phyloP scores from a whole-genome alignment of 1,140 invertebrate species.

The Protaetia brevitarsis region DNA sequence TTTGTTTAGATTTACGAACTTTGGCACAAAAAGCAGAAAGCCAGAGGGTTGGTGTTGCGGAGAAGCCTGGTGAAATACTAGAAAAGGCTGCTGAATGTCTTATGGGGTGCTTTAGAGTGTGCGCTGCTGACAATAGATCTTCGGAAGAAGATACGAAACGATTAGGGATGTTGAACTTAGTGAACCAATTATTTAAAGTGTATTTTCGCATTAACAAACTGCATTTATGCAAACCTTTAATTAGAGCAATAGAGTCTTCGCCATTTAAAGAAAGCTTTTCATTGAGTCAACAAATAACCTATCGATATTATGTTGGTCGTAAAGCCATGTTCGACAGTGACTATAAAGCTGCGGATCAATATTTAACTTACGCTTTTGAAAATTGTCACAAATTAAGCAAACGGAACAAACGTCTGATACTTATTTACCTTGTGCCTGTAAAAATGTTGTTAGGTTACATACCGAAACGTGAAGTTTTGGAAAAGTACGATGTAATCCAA shows the following conservation, averaged over 20 bases:
- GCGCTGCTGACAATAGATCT: conserved; percentile 89
- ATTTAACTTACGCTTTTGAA: conserved; percentile 89
- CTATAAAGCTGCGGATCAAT: conserved; percentile 88
- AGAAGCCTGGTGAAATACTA: conserved; percentile 71
- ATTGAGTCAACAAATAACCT: conserved; percentile 86
- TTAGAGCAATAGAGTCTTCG: conserved; percentile 91
- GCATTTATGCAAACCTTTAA: conserved; percentile 94
- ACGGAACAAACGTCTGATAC: conserved; percentile 90
- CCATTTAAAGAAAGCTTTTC: conserved; percentile 86
- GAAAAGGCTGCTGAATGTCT: conserved; percentile 93
- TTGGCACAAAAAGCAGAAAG: conserved; percentile 79
- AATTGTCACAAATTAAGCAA: conserved; percentile 78
- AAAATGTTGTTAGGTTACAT: conserved; percentile 95
- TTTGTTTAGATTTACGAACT: conserved; percentile 84
- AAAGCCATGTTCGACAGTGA: conserved; percentile 99
- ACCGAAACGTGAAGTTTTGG: conserved; percentile 73
- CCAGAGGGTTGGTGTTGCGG: conserved; percentile 48
- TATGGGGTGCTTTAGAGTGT: conserved; percentile 93
- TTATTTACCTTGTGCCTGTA: conserved; percentile 95
- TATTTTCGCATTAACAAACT: conserved; percentile 97
- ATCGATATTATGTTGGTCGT: conserved; percentile 94
- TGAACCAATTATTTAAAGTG: conserved; percentile 97
- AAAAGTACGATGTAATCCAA: conserved; percentile 87
- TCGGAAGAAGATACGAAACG: conserved; percentile 88
- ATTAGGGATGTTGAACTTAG: conserved; percentile 92